Evolutionary conservation across 92 coral and sea anemone genomes (phyloP), one percentile per base, ranked within the genome.

Genomic region (Meandrina meandrites): DNA sequence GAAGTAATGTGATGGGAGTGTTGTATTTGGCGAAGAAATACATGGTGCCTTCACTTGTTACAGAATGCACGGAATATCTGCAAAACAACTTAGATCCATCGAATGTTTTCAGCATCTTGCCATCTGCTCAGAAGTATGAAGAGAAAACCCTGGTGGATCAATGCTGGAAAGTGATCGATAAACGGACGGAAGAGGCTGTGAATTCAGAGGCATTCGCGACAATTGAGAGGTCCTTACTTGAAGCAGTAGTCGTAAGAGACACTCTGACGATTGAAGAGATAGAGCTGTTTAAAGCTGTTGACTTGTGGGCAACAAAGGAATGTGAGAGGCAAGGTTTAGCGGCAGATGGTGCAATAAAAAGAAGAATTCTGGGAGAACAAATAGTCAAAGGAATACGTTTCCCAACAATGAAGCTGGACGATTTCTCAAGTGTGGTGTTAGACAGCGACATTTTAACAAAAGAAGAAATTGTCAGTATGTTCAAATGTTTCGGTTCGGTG

Each of bases 1-100:
- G 90, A 56, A 87, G 81, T 62, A 89, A 86, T n/a, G 96, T 87
- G 17, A 91, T 94, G 71, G 89, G 92, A 80, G 96, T 94, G 50
- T 48, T 94, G 72, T 93, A 93, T 81, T 79, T 93, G 40, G 94
- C 96, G 0, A 93, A 88, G 32, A 40, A 40, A 40, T 40, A 40
- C 45, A 40, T 40, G 45, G 45, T 40, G 6, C 45, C 45, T 40
- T 40, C 45, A 40, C 45, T 40, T 2, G 45, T 6, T 40, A 6
- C 2, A 2, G 6, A 40, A 40, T 40, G 45, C 45, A 40, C 45
- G 2, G 45, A 40, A 40, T 40, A 40, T 40, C 45, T 40, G 45
- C 3, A 40, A 40, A 6, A 40, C 6, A 40, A 40, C 45, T 40
- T 40, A 40, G 45, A 40, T 40, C 45, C 45, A 6, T 40, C 45